Conservation (phyloP, 2,113 vertebrate genomes). For the Neotoma lepida region DNA sequence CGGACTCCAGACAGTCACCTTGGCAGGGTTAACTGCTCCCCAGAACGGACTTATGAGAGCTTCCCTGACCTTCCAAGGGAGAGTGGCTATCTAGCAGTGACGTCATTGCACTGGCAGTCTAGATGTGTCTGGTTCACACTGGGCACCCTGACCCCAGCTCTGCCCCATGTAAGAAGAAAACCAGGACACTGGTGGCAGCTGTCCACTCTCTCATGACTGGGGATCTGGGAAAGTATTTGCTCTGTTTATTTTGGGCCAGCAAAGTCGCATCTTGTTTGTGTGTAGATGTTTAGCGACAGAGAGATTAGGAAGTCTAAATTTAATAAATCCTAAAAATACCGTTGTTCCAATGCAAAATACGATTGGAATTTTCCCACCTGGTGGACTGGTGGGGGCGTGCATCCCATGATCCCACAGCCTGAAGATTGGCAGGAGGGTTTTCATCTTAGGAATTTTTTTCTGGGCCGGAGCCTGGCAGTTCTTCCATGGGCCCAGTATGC, state of each 20-base stretch:
- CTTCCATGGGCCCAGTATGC: background rate
- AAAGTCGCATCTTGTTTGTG: slow-evolving; percentile 68
- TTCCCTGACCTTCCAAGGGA: no score
- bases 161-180: slow-evolving; percentile 39
- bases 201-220: background rate
- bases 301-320: slow-evolving; percentile 78
- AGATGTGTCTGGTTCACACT: background rate
- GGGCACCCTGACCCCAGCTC: background rate
- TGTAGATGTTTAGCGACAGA: slow-evolving; percentile 59
- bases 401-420: slow-evolving; percentile 49
- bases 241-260: slow-evolving; percentile 72
- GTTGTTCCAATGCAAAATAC: slow-evolving; percentile 67
- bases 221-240: slow-evolving; percentile 76
- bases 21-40: background rate
- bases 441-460: background rate
- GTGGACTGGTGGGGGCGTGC: slow-evolving; percentile 65
- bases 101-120: accelerated
- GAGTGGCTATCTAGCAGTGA: accelerated
- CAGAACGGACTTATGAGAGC: background rate
- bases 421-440: accelerated
- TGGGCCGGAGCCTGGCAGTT: background rate
- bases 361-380: slow-evolving; percentile 74
- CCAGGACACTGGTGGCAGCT: accelerated
- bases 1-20: accelerated
- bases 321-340: slow-evolving; percentile 79